phyloP scores from a whole-genome alignment of 2,113 vertebrate genomes.

The Sturnus vulgaris region DNA sequence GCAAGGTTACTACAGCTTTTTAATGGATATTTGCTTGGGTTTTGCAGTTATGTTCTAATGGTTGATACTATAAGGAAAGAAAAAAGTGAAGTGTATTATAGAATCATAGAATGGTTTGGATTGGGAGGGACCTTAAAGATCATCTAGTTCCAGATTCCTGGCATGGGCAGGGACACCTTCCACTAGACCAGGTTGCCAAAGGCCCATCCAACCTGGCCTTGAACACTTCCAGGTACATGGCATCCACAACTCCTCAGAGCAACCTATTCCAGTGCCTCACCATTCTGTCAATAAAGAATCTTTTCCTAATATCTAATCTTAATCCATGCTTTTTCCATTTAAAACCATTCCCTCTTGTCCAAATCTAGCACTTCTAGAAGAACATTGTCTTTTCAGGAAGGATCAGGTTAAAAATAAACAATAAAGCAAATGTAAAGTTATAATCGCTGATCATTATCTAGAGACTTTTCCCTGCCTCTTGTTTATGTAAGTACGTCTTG shows the following conservation, averaged over 20 bases:
- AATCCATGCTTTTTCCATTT: background rate
- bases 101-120: background rate
- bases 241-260: background rate
- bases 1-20: background rate
- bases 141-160: too few species aligned
- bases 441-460: background rate
- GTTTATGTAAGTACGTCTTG: background rate
- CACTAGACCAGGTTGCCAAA: background rate
- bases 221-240: background rate
- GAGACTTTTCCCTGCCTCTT: background rate
- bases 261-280: background rate
- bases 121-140: background rate
- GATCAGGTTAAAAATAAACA: background rate
- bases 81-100: background rate
- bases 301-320: background rate
- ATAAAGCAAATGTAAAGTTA: background rate
- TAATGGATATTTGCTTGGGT: background rate
- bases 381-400: background rate
- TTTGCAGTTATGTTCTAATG: background rate
- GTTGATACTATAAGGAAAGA: background rate
- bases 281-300: background rate
- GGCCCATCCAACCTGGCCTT: background rate
- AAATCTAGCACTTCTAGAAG: background rate
- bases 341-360: background rate
- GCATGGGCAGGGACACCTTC: background rate